A percentile compares a stretch with the other conserved stretches of the same genome.
These are phyloP conservation scores for Apamea monoglypha DNA, from an alignment of 2,888 invertebrate species.

Conservation along the genomic window DNA sequence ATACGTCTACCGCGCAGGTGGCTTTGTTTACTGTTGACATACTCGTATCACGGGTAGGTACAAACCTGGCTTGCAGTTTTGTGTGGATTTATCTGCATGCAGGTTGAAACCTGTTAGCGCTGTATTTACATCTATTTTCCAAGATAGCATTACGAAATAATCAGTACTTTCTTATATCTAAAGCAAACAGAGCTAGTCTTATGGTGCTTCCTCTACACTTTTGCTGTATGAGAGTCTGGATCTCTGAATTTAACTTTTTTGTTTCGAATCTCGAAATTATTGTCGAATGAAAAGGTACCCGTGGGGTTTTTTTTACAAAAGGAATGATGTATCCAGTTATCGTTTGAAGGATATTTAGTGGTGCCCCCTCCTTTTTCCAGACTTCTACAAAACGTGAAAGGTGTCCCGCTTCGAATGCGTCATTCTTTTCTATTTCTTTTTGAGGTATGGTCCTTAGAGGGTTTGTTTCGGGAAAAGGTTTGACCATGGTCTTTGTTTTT, in stretches of 20 bases:
- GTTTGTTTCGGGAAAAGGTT: neutral
- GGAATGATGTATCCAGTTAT: neutral
- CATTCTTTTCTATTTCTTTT: neutral
- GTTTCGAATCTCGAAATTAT: neutral
- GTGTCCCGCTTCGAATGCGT: neutral
- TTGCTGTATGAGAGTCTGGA: neutral
- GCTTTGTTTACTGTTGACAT: too few relatives aligned
- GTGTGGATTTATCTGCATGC: too few relatives aligned
- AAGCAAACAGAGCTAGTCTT: too few relatives aligned
- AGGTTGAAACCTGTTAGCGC: too few relatives aligned
- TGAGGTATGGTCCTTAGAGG: neutral
- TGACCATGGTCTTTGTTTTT: conserved; percentile 11
- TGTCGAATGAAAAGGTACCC: neutral
- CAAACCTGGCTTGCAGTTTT: too few relatives aligned
- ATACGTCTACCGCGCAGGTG: too few relatives aligned
- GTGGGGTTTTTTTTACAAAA: neutral
- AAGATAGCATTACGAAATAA: too few relatives aligned
- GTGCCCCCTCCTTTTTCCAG: conserved; percentile 12
- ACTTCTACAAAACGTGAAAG: neutral
- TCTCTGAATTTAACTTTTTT: conserved; percentile 2
- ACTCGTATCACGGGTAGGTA: too few relatives aligned
- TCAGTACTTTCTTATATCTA: too few relatives aligned
- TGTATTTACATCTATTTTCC: too few relatives aligned
- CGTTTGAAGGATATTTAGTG: neutral
- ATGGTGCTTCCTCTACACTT: too few relatives aligned